phyloP scores from a whole-genome alignment of 2,797 vertebrate genomes.

The Artibeus jamaicensis region DNA sequence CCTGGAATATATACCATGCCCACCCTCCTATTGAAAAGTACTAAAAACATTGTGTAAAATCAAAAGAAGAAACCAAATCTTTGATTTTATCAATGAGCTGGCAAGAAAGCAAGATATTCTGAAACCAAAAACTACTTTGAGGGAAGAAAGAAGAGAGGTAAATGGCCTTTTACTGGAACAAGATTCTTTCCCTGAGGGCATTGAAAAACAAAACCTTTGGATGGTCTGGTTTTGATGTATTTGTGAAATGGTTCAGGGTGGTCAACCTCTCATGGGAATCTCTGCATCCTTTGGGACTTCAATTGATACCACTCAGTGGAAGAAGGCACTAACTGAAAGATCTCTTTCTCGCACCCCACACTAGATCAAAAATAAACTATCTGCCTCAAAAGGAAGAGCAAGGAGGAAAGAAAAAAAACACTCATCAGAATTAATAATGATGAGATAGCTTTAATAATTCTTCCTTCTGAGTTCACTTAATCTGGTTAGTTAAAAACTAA shows the following conservation, averaged over 20 bases:
- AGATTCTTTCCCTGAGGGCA: not conserved
- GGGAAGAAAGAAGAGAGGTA: not conserved
- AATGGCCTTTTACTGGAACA: not conserved
- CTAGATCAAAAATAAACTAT: not conserved
- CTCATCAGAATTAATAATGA: not conserved
- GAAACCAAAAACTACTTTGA: slow-evolving; percentile 13
- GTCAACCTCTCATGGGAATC: not conserved
- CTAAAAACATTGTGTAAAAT: not conserved
- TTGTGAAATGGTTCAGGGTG: not conserved
- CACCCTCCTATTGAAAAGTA: not conserved
- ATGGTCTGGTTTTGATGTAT: not conserved
- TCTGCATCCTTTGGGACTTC: not conserved
- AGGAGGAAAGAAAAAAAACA: not conserved
- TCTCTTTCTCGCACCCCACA: not conserved
- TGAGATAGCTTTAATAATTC: not conserved
- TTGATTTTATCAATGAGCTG: not conserved
- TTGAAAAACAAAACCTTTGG: not conserved
- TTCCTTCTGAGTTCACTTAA: not conserved
- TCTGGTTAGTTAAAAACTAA: not conserved
- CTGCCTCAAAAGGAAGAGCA: not conserved
- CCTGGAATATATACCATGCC: not conserved
- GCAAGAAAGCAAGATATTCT: not conserved
- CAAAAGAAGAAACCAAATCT: not conserved
- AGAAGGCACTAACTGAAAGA: not conserved
- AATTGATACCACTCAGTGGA: not conserved